Conservation (phyloP, 2,797 vertebrate genomes). For the Podargus strigoides region DNA sequence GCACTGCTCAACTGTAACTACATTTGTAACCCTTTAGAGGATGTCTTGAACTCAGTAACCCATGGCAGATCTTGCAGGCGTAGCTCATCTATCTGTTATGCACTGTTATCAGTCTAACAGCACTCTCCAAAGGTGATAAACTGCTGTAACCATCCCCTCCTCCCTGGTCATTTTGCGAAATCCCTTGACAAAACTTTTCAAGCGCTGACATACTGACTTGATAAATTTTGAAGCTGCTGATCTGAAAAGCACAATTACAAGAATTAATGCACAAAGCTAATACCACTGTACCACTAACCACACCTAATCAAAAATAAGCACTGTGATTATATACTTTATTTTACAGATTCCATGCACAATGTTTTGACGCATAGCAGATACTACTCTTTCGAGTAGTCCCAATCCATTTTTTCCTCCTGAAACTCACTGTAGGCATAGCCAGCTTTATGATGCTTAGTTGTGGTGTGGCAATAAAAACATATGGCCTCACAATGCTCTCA, state of each 20-base stretch:
- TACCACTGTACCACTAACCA: neutral
- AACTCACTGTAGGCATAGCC: neutral
- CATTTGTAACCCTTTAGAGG: neutral
- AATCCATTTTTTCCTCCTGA: neutral
- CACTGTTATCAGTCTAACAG: neutral
- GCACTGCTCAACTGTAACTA: neutral
- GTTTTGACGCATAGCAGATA: neutral
- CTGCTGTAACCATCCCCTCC: neutral
- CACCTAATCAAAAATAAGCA: neutral
- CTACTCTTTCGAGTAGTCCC: neutral
- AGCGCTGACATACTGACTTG: accelerated
- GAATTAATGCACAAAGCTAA: neutral
- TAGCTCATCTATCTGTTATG: neutral
- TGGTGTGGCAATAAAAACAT: neutral
- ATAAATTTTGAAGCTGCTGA: neutral
- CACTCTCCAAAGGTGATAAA: neutral
- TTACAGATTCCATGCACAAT: neutral
- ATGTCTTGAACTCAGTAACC: neutral
- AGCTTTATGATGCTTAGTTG: neutral
- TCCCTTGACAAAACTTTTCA: neutral
- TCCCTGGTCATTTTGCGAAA: neutral
- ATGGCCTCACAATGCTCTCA: neutral
- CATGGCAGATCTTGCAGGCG: neutral
- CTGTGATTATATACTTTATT: neutral
- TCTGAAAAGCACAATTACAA: neutral